A percentile compares a stretch with the other conserved stretches of the same genome.
Conservation (phyloP, 2,888 invertebrate species). For the Orthosia gracilis region DNA sequence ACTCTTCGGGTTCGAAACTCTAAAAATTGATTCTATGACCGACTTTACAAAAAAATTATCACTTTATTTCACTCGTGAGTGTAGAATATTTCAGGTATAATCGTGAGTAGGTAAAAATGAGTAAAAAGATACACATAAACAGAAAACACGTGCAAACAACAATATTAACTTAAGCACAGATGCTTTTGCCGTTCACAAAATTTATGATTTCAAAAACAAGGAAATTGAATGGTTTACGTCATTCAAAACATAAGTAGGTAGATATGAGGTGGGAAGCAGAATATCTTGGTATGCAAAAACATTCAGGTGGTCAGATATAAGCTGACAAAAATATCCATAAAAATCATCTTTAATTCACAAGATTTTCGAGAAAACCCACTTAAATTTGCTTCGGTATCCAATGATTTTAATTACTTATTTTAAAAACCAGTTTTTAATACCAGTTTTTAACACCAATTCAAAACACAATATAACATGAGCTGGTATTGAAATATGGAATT, state of each 20-base stretch:
- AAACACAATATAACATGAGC: background rate
- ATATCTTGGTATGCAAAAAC: background rate
- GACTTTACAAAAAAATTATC: too few species aligned
- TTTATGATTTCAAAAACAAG: background rate
- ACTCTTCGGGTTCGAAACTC: too few species aligned
- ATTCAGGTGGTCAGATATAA: background rate
- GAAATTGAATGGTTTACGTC: background rate
- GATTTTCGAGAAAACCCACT: background rate
- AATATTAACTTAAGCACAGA: too few species aligned
- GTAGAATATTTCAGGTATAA: too few species aligned
- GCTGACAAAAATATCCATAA: background rate
- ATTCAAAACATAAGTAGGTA: background rate
- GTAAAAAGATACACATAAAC: too few species aligned
- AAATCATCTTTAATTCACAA: background rate
- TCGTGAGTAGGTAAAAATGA: too few species aligned
- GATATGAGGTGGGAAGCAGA: background rate
- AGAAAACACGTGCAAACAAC: too few species aligned
- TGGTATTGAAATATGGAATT: background rate
- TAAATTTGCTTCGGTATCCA: too few species aligned
- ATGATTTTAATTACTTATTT: conserved; percentile 1
- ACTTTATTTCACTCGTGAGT: too few species aligned
- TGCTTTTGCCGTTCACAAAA: background rate
- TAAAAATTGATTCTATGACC: too few species aligned
- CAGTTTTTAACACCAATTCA: too few species aligned
- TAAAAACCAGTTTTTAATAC: conserved; percentile 7